Percentiles rank a stretch among this genome's conserved stretches.
These are phyloP conservation scores for Eupithecia inturbata DNA, from an alignment of 2,888 invertebrate genomes.

Conservation along the genomic window DNA sequence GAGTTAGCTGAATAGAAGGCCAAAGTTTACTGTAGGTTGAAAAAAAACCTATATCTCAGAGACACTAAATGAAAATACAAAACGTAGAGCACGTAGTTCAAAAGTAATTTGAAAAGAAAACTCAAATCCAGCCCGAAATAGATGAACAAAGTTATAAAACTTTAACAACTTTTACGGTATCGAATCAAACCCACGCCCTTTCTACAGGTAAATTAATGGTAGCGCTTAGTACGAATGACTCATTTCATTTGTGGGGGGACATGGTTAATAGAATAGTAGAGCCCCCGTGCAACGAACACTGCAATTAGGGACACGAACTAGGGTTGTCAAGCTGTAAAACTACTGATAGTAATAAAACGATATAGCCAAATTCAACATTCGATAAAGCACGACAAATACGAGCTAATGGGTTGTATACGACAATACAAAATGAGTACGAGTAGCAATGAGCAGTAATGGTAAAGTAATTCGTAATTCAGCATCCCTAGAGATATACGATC, in stretches of 20 bases:
- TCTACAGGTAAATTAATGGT: conserved; percentile 51
- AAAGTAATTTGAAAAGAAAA: conserved; percentile 40
- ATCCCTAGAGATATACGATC: conserved; percentile 37
- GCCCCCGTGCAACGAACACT: conserved; percentile 43
- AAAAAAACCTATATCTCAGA: background rate
- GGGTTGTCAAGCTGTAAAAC: conserved; percentile 33
- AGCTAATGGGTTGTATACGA: background rate
- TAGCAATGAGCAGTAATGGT: background rate
- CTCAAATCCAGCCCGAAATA: conserved; percentile 25
- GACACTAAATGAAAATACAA: conserved; percentile 22
- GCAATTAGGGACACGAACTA: conserved; percentile 43
- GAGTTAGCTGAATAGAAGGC: background rate
- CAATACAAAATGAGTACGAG: background rate
- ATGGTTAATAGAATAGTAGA: conserved; percentile 47
- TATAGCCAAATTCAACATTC: conserved; percentile 14
- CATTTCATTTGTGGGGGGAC: conserved; percentile 54
- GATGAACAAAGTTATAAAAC: conserved; percentile 37
- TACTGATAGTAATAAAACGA: conserved; percentile 21
- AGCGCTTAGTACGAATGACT: conserved; percentile 51
- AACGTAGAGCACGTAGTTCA: conserved; percentile 28
- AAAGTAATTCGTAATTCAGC: conserved; percentile 15
- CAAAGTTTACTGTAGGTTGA: background rate
- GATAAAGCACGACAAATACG: background rate
- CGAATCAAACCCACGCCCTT: conserved; percentile 34
- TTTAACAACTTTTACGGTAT: conserved; percentile 37